A percentile compares a stretch with the other conserved stretches of the same genome.
Conservation (phyloP, 2,797 vertebrate species). For the Chaetodon trifasciatus region DNA sequence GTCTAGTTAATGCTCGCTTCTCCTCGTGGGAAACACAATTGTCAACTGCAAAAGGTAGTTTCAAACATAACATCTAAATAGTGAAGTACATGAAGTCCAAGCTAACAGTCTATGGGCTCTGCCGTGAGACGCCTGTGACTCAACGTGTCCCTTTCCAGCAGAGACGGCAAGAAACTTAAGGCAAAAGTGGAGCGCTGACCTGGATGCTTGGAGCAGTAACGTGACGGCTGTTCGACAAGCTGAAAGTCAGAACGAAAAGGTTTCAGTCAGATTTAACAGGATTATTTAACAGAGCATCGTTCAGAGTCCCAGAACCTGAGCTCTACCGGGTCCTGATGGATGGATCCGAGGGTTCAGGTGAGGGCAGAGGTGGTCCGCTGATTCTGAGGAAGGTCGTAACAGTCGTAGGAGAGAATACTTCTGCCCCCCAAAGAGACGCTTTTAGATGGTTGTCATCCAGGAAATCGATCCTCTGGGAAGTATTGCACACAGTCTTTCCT, state of each 20-base stretch:
- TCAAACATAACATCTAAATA: slow-evolving; percentile 39
- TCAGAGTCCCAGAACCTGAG: slow-evolving; percentile 49
- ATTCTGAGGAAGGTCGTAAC: slow-evolving; percentile 41
- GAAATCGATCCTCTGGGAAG: slow-evolving; percentile 34
- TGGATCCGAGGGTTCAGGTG: slow-evolving; percentile 44
- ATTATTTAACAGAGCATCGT: slow-evolving; percentile 41
- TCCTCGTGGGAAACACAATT: slow-evolving; percentile 60
- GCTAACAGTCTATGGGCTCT: slow-evolving; percentile 31
- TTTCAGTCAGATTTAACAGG: slow-evolving; percentile 49
- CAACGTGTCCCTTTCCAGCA: slow-evolving; percentile 78
- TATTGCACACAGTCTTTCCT: slow-evolving; percentile 50
- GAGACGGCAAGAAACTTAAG: slow-evolving; percentile 71
- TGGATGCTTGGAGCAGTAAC: slow-evolving; percentile 34
- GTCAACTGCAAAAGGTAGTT: slow-evolving; percentile 49
- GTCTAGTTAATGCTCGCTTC: slow-evolving; percentile 46
- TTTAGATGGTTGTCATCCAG: slow-evolving; percentile 43
- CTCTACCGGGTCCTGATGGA: slow-evolving; percentile 53
- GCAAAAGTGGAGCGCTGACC: slow-evolving; percentile 18
- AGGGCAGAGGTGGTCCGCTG: slow-evolving; percentile 65
- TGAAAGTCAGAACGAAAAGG: slow-evolving; percentile 34
- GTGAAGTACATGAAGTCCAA: slow-evolving; percentile 39
- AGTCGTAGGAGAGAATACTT: slow-evolving; percentile 54
- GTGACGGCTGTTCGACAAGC: slow-evolving; percentile 46
- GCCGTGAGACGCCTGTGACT: slow-evolving; percentile 37
- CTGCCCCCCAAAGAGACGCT: slow-evolving; percentile 27